Percentiles rank a stretch among this genome's conserved stretches.
Conservation (phyloP, 2,888 invertebrate genomes). For the Malacosoma neustria region DNA sequence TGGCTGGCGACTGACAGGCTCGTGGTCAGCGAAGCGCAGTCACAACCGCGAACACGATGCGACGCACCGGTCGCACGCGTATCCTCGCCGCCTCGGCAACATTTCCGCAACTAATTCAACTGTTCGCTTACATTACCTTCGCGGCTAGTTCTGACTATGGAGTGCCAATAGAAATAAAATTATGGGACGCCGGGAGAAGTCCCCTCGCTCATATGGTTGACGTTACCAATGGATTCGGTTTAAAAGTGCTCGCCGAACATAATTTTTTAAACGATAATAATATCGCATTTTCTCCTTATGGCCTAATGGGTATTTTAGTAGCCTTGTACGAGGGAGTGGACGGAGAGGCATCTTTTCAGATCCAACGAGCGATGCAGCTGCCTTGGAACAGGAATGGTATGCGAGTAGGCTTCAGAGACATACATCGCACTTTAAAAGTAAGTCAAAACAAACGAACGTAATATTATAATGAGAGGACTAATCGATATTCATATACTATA, state of each 20-base stretch:
- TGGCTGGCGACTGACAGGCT: conserved; percentile 16
- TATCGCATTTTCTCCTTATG: conserved; percentile 90
- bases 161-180: conserved; percentile 57
- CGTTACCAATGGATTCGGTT: conserved; percentile 82
- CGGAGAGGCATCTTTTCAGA: conserved; percentile 82
- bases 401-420: conserved; percentile 86
- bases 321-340: conserved; percentile 86
- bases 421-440: conserved; percentile 87
- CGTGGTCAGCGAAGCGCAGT: conserved; percentile 43
- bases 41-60: conserved; percentile 57
- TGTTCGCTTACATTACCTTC: conserved; percentile 24
- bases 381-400: conserved; percentile 83
- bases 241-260: conserved; percentile 81
- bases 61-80: conserved; percentile 39
- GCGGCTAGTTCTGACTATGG: conserved; percentile 35
- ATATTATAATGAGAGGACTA: too few species aligned
- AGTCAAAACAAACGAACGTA: too few species aligned
- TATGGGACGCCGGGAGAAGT: conserved; percentile 59
- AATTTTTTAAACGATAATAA: conserved; percentile 84
- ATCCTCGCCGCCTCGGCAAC: conserved; percentile 15
- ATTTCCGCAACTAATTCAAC: conserved; percentile 19
- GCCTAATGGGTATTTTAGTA: conserved; percentile 84
- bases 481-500: too few species aligned
- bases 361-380: conserved; percentile 79
- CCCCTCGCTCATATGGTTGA: conserved; percentile 87